Percentiles rank a stretch among this genome's conserved stretches.
phyloP scores from a whole-genome alignment of 1,140 invertebrate genomes.

The Drosophila cardini region DNA sequence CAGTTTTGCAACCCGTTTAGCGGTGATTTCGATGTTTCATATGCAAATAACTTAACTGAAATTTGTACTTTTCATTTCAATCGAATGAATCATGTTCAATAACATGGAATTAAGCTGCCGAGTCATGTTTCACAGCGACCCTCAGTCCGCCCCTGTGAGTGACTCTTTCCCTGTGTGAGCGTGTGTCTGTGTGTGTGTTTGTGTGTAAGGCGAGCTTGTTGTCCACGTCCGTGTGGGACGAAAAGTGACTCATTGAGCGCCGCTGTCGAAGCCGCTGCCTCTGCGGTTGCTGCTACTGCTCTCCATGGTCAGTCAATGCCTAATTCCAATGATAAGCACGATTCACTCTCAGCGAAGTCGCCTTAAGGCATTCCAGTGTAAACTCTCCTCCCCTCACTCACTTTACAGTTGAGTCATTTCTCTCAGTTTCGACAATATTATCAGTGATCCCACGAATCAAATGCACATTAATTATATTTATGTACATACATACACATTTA shows the following conservation, averaged over 20 bases:
- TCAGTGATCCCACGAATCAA: constrained; percentile 22
- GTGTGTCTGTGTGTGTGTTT: constrained; percentile 13
- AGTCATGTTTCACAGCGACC: constrained; percentile 46
- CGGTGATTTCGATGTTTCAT: constrained; percentile 49
- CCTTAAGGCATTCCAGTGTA: constrained; percentile 14
- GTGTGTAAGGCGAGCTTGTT: constrained; percentile 47
- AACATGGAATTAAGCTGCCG: constrained; percentile 68
- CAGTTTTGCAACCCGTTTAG: constrained; percentile 7
- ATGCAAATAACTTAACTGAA: constrained; percentile 58
- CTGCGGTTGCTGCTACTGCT: constrained; percentile 4
- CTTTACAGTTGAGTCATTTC: constrained; percentile 24
- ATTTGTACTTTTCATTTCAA: constrained; percentile 61
- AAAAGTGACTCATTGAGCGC: constrained; percentile 34
- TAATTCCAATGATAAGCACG: constrained; percentile 55
- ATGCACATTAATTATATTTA: constrained; percentile 19
- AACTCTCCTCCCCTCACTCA: not conserved
- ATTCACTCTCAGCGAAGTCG: constrained; percentile 5
- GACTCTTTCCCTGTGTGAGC: not conserved
- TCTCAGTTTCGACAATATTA: constrained; percentile 5
- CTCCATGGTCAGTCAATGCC: constrained; percentile 43
- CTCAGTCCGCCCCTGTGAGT: constrained; percentile 30
- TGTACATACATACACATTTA: constrained; percentile 15
- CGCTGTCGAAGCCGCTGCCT: too few species aligned
- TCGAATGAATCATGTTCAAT: constrained; percentile 65
- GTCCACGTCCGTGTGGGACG: constrained; percentile 48